These are phyloP conservation scores for Philonicus albiceps DNA, from an alignment of 2,888 invertebrate species.

Conservation along the genomic window DNA sequence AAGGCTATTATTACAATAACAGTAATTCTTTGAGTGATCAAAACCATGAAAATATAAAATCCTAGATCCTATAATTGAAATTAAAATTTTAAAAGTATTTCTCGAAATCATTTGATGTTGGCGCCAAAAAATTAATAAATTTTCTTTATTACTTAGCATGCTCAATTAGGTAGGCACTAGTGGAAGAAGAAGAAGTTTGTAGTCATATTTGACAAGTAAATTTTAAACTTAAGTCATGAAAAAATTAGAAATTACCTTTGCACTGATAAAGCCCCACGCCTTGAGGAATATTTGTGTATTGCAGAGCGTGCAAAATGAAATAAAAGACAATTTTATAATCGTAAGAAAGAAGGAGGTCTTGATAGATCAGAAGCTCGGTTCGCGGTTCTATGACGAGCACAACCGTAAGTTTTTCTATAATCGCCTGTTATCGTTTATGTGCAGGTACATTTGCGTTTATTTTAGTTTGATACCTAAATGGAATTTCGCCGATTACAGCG, in stretches of 20 bases:
- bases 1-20: no score
- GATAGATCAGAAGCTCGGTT: constrained; percentile 71
- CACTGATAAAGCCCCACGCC: constrained; percentile 87
- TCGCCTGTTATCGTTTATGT: constrained; percentile 82
- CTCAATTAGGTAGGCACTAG: neutral
- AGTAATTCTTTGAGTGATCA: neutral
- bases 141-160: no score
- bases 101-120: neutral
- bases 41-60: neutral
- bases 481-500: constrained; percentile 67
- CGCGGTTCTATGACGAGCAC: constrained; percentile 84
- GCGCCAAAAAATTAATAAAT: no score
- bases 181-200: neutral
- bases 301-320: constrained; percentile 72
- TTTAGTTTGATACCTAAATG: constrained; percentile 51
- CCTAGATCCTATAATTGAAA: no score
- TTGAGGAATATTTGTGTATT: constrained; percentile 78
- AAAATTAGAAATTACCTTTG: constrained; percentile 78
- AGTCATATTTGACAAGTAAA: no score
- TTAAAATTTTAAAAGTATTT: neutral
- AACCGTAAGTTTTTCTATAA: constrained; percentile 83
- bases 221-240: neutral
- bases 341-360: constrained; percentile 72
- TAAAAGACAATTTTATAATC: constrained; percentile 77
- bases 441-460: constrained; percentile 67